Base-by-base conservation (phyloP, 2,888 invertebrate genomes). In the Archaeoteleia sp. region DNA sequence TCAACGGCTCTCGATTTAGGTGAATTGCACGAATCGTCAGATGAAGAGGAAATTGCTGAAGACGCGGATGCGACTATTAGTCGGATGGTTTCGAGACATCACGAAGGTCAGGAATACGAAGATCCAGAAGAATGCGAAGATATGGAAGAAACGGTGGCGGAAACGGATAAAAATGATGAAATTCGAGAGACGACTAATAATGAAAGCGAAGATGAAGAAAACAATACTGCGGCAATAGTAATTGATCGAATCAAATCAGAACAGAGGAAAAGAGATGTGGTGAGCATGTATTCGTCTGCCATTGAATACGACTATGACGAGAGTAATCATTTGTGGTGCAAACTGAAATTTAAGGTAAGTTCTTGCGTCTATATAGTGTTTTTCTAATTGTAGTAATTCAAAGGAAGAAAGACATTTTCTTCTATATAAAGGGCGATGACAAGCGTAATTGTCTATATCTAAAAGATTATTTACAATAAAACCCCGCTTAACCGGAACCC, bases 251-350 rank as follows among this genome's bases (percentile, higher is more conserved):
- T 7, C 70, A 42, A 58, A 63, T 1, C 1, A 58, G 67, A 40
- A 73, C 76, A 71, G 73, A 79, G 70, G 61, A 81, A 71, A 49
- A 66, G 2, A 1, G 83, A 85, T 40, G 87, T 90, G 15, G 75
- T 88, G 0, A 83, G 82, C 2, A 84, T 80, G 35, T 81, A 88
- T 54, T 73, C 74, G 1, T 83, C 87, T 42, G 88, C 90, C 0
- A 85, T 88, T 0, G 88, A 90, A 60, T 97, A 96, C 80, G 87
- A 86, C 0, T 96, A 91, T 79, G 97, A 98, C 80, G 88, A 87
- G 1, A 88, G 91, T 51, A 87, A 90, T n/a, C 87, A 92, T 74
- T 86, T 89, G 46, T 98, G 97, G 97, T 97, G 96, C 81, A 90
- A 93, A 82, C 83, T 97, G 1, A 92, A 91, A 0, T 90, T 97